Conservation (phyloP, 2,113 vertebrate genomes). For the Glaucidium brasilianum region DNA sequence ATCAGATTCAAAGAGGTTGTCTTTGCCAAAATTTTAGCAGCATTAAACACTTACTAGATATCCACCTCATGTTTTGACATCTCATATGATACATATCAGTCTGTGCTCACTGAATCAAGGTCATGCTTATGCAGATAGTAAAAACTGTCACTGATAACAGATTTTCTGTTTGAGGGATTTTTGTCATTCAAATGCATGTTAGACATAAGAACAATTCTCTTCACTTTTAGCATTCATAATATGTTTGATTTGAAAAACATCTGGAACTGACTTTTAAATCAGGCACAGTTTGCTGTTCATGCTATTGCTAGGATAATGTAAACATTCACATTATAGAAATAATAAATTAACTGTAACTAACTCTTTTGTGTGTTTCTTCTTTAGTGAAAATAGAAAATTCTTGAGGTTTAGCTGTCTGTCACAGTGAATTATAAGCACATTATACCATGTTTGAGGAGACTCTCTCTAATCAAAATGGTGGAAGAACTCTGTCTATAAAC, state of each 20-base stretch:
- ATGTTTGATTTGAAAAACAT: neutral
- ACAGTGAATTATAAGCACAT: neutral
- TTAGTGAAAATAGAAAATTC: neutral
- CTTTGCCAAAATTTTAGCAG: neutral
- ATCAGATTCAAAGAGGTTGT: neutral
- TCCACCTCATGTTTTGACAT: neutral
- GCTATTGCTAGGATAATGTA: neutral
- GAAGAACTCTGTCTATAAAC: neutral
- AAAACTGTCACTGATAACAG: neutral
- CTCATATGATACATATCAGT: neutral
- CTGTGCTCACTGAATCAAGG: neutral
- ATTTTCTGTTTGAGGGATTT: neutral
- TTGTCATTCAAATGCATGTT: neutral
- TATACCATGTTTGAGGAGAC: neutral
- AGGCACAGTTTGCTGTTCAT: neutral
- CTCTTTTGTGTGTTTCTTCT: neutral
- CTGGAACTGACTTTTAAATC: neutral
- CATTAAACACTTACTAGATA: neutral
- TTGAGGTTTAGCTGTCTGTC: neutral
- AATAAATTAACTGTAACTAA: neutral
- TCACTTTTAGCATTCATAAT: neutral
- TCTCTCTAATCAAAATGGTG: neutral
- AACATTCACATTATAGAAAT: neutral
- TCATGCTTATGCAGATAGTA: neutral
- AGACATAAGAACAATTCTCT: neutral